A percentile compares a stretch with the other conserved stretches of the same genome.
Evolutionary conservation across 2,888 invertebrate species (phyloP).

Genomic region (Chalcis sispes): DNA sequence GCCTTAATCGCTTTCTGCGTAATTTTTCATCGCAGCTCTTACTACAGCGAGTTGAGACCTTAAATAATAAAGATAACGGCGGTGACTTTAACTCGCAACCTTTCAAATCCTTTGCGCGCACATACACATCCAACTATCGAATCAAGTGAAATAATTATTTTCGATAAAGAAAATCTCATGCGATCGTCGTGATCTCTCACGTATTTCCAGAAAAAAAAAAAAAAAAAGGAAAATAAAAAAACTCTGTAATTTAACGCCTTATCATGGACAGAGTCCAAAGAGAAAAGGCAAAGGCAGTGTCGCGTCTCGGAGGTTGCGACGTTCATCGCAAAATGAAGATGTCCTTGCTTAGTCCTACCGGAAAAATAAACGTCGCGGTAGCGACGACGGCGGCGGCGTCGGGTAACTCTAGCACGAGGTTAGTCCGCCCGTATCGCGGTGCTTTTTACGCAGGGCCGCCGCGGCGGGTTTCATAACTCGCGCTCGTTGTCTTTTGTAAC

Average conservation of each 20-base stretch:
- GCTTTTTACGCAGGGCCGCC: conserved; percentile 8
- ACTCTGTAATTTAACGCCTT: not conserved
- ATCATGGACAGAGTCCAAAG: not conserved
- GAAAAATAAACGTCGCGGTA: conserved; percentile 15
- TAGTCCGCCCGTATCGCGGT: conserved; percentile 21
- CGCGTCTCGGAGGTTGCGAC: not conserved
- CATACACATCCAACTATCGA: too few species aligned
- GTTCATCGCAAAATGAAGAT: not conserved
- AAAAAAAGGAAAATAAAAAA: too few species aligned
- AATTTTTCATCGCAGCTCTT: not conserved
- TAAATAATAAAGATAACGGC: too few species aligned
- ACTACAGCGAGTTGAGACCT: too few species aligned
- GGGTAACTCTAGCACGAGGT: conserved; percentile 27
- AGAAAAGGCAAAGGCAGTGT: not conserved
- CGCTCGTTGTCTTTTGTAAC: conserved; percentile 63
- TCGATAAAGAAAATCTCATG: too few species aligned
- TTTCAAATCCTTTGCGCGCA: too few species aligned
- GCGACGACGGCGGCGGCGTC: not conserved
- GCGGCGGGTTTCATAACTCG: conserved; percentile 59
- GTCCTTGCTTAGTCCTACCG: conserved; percentile 6
- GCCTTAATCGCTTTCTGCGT: not conserved
- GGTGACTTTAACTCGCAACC: too few species aligned
- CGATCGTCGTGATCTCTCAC: too few species aligned
- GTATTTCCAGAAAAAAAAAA: too few species aligned
- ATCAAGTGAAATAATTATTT: too few species aligned